These are phyloP conservation scores for Myotis pilosus DNA, from an alignment of 2,797 vertebrate genomes.

Conservation along the genomic window DNA sequence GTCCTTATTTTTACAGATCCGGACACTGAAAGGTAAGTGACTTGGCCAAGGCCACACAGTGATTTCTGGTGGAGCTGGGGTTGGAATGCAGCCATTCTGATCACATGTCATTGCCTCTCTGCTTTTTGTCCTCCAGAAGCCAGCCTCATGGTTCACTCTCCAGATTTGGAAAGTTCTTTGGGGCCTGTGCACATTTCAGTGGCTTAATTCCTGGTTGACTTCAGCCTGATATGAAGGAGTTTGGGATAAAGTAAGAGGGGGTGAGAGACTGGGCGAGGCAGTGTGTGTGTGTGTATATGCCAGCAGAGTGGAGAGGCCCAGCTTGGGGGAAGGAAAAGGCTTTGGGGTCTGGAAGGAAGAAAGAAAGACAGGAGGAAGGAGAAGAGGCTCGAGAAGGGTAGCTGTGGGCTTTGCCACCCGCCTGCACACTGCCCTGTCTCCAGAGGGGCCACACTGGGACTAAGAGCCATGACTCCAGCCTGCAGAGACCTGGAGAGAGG, in stretches of 20 bases:
- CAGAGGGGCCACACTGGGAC: neutral
- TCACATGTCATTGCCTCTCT: neutral
- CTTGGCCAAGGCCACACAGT: neutral
- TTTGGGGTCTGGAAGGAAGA: neutral
- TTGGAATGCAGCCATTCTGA: neutral
- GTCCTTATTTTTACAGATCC: neutral
- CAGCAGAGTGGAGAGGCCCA: neutral
- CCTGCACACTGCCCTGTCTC: neutral
- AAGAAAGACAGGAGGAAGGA: neutral
- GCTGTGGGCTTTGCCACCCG: neutral
- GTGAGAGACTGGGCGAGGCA: neutral
- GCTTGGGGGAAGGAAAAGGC: neutral
- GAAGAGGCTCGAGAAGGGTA: neutral
- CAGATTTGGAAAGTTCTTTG: neutral
- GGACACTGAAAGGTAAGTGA: neutral
- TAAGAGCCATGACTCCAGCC: neutral
- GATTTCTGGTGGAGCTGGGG: neutral
- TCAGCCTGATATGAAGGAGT: neutral
- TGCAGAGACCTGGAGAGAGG: neutral
- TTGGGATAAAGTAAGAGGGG: neutral
- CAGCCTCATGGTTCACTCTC: accelerated
- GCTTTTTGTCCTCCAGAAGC: neutral
- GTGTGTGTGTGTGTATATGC: too few relatives aligned
- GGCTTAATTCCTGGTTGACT: neutral
- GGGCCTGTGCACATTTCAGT: neutral